A percentile compares a stretch with the other conserved stretches of the same genome.
These are phyloP conservation scores for Mycetomoellerius zeteki DNA, from an alignment of 1,140 invertebrate genomes.

Conservation along the genomic window DNA sequence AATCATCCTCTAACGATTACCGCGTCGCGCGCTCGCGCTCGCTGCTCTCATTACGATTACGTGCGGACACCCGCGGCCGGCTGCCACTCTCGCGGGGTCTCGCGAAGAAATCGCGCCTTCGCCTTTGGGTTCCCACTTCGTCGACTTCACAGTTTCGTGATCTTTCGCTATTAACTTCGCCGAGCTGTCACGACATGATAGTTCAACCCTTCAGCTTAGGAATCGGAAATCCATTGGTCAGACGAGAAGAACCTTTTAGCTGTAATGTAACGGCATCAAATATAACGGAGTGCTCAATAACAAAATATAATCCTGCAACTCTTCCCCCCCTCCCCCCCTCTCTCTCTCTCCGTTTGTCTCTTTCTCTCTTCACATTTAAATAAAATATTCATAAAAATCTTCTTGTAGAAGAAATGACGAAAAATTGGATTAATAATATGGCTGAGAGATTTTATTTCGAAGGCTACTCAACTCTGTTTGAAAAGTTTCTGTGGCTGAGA, in stretches of 20 bases:
- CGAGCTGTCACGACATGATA: background rate
- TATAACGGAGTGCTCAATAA: background rate
- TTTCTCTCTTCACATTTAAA: too few relatives aligned
- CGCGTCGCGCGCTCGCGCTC: constrained; percentile 33
- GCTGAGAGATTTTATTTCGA: background rate
- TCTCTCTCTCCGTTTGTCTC: background rate
- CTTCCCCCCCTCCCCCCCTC: background rate
- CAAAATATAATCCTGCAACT: background rate
- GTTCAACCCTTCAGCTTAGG: background rate
- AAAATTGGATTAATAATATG: constrained; percentile 1
- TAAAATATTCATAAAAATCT: background rate
- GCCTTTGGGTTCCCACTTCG: constrained; percentile 36
- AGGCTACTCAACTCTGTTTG: background rate
- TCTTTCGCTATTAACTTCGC: background rate
- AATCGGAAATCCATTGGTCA: too few relatives aligned
- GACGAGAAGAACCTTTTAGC: too few relatives aligned
- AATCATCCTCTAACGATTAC: constrained; percentile 72
- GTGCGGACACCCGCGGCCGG: constrained; percentile 1
- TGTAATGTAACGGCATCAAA: background rate
- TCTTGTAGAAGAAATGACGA: background rate
- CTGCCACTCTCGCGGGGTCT: background rate
- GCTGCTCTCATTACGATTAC: constrained; percentile 54
- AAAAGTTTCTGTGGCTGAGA: background rate
- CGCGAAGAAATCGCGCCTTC: constrained; percentile 21
- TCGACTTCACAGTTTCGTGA: constrained; percentile 40